Evolutionary conservation across 2,113 vertebrate genomes (phyloP), one percentile per base, ranked within the genome.

Genomic region (Macroglossus sobrinus): DNA sequence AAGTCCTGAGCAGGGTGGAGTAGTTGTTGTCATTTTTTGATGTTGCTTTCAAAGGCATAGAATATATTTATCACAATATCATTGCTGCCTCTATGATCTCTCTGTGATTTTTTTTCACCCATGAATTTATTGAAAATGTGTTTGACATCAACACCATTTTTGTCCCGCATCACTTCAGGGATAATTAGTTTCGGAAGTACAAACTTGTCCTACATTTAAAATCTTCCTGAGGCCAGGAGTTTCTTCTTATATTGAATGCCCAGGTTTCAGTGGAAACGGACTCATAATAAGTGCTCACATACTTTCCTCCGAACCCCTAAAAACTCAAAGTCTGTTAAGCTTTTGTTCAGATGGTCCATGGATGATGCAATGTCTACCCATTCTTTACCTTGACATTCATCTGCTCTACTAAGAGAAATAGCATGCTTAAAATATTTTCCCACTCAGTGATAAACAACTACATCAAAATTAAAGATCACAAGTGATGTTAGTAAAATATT

Each of bases 101-200:
- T 11, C 38, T 72, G 40, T 80, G 35, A 81, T 38, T 43, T 59
- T 59, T 79, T 59, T 69, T 91, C 5, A 82, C 6, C 68, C 61
- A 82, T 0, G 3, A 53, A 57, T 50, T 64, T 74, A 82, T 5
- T 76, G 40, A 55, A 90, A 89, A 82, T 11, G 22, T 50, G 21
- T 87, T 21, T 89, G 53, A 89, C 91, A 92, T 45, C 15, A 89
- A 21, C 33, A 47, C 7, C 43, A 40, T 18, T 40, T 55, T 78
- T 93, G 5, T 68, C 40, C 63, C 24, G 13, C 33, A 84, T 30
- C 1, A 4, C 30, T 43, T 78, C 35, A 43, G 53, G 16, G n/a
- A 71, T 78, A 40, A 87, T 50, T 35, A 15, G 50, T 53, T 89
- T 93, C 66, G 57, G 28, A 85, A 55, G 26, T 47, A 24, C 26